Evolutionary conservation across 2,888 invertebrate species (phyloP).

Genomic region (Tineola bisselliella): DNA sequence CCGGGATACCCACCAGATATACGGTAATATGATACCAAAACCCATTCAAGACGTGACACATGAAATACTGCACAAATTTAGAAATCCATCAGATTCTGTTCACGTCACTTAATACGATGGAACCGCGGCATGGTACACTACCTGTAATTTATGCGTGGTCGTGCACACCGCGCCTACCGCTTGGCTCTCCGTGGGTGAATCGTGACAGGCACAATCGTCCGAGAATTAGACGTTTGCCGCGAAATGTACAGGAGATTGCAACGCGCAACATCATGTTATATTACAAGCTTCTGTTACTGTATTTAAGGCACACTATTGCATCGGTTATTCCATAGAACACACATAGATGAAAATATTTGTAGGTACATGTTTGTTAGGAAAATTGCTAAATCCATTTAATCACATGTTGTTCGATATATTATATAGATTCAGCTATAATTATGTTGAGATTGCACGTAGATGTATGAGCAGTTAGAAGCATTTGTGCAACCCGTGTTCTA

Average conservation of each 20-base stretch:
- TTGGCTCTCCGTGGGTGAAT: conserved; percentile 19
- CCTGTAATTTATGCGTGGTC: conserved; percentile 50
- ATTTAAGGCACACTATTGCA: neutral
- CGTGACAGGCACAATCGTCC: conserved; percentile 7
- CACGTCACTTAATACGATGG: neutral
- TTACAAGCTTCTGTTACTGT: neutral
- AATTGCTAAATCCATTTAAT: too few species aligned
- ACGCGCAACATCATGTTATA: neutral
- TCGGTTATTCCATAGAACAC: too few species aligned
- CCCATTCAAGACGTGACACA: neutral
- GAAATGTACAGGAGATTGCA: neutral
- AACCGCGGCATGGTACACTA: conserved; percentile 20
- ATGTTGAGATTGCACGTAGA: neutral
- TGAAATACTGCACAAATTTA: neutral
- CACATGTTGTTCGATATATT: too few species aligned
- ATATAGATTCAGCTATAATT: too few species aligned
- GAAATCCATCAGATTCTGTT: neutral
- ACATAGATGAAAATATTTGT: too few species aligned
- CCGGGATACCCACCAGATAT: neutral
- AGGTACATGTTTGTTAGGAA: too few species aligned
- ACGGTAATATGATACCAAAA: neutral
- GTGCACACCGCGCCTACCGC: conserved; percentile 25
- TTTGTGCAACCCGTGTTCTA: neutral
- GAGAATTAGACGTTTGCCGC: conserved; percentile 9
- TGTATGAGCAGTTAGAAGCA: neutral